Percentiles rank a stretch among this genome's conserved stretches.
Conservation (phyloP, 2,113 vertebrate species). For the Sinocyclocheilus maitianheensis region DNA sequence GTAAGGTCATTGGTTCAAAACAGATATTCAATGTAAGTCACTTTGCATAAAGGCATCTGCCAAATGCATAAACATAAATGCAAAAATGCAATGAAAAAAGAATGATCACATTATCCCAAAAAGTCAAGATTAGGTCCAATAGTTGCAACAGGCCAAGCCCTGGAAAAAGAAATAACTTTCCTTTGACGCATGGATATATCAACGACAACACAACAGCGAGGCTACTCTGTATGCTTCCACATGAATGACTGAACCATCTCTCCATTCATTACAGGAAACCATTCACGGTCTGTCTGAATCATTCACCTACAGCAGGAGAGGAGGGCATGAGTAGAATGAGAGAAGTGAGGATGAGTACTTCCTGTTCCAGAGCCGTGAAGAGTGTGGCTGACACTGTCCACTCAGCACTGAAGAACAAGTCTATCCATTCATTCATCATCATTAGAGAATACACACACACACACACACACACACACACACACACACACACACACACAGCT, state of each 20-base stretch:
- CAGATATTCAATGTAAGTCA: too few relatives aligned
- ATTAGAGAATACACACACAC: slow-evolving; percentile 38
- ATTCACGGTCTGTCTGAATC: neutral
- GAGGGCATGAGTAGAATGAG: neutral
- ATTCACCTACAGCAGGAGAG: neutral
- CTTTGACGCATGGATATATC: neutral
- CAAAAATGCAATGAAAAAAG: too few relatives aligned
- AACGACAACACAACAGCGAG: neutral
- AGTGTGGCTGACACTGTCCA: slow-evolving; percentile 22
- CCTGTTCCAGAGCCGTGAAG: slow-evolving; percentile 15
- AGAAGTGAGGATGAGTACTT: slow-evolving; percentile 20
- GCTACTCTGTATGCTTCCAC: neutral
- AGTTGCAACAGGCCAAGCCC: too few relatives aligned
- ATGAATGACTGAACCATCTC: neutral
- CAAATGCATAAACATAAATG: too few relatives aligned
- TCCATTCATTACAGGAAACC: slow-evolving; percentile 1
- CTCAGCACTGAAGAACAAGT: slow-evolving; percentile 42
- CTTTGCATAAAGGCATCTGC: too few relatives aligned
- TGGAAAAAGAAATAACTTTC: neutral
- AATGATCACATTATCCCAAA: too few relatives aligned
- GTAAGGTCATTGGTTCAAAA: too few relatives aligned
- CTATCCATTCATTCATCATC: slow-evolving; percentile 36
- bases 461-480: slow-evolving; percentile 34
- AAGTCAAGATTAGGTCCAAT: too few relatives aligned
- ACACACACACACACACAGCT: slow-evolving; percentile 37